Conservation (phyloP, 2,797 vertebrate genomes). For the Hirundo rustica region DNA sequence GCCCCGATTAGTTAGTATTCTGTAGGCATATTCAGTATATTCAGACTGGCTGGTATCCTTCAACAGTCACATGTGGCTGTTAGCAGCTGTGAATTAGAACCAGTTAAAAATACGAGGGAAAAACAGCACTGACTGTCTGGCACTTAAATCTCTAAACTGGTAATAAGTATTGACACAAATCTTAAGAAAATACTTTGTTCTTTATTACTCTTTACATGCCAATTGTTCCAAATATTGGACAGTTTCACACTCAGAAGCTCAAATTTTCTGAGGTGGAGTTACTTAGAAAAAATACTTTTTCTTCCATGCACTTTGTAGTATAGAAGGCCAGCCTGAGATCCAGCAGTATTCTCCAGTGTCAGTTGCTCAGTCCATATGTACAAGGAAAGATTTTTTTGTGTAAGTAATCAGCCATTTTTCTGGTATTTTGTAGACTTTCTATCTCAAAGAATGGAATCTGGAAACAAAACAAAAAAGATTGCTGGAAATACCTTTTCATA, state of each 20-base stretch:
- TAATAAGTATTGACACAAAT: background rate
- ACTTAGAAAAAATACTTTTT: background rate
- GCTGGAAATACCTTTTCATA: background rate
- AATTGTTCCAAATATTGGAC: slow-evolving; percentile 17
- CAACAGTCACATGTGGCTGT: background rate
- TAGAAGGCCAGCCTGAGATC: background rate
- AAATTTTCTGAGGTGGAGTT: background rate
- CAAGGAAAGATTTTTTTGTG: slow-evolving; percentile 88
- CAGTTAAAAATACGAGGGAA: background rate
- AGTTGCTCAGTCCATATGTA: slow-evolving; percentile 78
- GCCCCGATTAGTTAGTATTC: background rate
- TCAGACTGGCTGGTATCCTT: background rate
- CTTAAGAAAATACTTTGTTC: background rate
- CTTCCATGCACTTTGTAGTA: background rate
- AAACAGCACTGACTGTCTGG: background rate
- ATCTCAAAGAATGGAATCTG: slow-evolving; percentile 91
- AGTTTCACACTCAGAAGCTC: background rate
- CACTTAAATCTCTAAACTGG: background rate
- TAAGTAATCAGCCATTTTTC: slow-evolving; percentile 84
- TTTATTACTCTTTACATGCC: slow-evolving; percentile 16
- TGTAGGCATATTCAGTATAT: background rate
- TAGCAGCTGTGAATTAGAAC: background rate
- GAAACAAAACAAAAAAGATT: background rate
- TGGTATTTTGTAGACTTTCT: slow-evolving; percentile 73
- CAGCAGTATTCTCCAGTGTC: slow-evolving; percentile 17